Conservation (phyloP, 2,797 vertebrate genomes). For the Coregonus sp. region DNA sequence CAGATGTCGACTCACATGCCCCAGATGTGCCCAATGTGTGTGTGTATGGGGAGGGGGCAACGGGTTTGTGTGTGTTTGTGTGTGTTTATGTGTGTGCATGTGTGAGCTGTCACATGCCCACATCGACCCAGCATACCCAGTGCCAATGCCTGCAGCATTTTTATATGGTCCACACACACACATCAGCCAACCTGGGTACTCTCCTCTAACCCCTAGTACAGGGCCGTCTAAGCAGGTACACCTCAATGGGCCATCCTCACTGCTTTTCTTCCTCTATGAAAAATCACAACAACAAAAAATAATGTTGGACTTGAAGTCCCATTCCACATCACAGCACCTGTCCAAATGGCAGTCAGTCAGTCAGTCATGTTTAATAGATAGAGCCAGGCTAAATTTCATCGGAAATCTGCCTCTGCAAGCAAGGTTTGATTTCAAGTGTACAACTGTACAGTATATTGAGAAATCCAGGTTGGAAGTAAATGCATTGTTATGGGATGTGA, state of each 20-base stretch:
- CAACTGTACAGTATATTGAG: background rate
- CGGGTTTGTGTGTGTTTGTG: background rate
- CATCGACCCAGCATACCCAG: background rate
- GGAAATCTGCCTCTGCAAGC: background rate
- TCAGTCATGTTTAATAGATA: background rate
- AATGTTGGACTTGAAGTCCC: too few species aligned
- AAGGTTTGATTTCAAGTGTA: background rate
- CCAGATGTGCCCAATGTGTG: slow-evolving; percentile 23
- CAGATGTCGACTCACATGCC: slow-evolving; percentile 23
- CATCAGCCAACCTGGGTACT: background rate
- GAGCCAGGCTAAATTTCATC: background rate
- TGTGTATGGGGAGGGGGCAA: too few species aligned
- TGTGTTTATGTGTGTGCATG: slow-evolving; percentile 1
- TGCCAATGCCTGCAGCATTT: background rate
- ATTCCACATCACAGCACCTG: too few species aligned
- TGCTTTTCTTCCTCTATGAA: too few species aligned
- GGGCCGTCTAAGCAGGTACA: too few species aligned
- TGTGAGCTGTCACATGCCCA: background rate
- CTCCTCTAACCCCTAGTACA: too few species aligned
- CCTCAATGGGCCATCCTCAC: too few species aligned
- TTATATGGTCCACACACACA: background rate
- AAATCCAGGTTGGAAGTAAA: background rate
- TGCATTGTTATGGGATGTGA: background rate
- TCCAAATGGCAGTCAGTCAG: background rate
- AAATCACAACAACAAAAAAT: too few species aligned